Base-by-base conservation (phyloP, 2,113 vertebrate species). In the Pampusana beccarii region DNA sequence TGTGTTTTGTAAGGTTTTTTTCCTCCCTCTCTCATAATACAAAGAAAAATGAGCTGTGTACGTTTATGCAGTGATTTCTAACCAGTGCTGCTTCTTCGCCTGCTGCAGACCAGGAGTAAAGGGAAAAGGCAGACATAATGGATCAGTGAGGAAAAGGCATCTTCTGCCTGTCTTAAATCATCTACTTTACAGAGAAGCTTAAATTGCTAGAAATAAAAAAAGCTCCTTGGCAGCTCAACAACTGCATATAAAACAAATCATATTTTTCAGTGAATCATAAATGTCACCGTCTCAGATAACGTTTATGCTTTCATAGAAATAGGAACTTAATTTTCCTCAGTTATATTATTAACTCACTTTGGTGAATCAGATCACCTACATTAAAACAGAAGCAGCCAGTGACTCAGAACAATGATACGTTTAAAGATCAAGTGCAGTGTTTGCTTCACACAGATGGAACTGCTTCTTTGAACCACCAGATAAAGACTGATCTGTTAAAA, bases 111-210 rank as follows among this genome's bases (percentile, higher is more conserved):
- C 46, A 90, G 82, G 82, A 95, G 78, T 61, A 84, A 85, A 66
- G 72, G 57, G 78, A 91, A 94, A 80, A 94, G 82, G 96, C 94
- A 96, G 90, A 69, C 93, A 93, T 87, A 97, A 97, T 86, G 90
- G 86, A 95, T 95, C 89, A 70, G 95, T 86, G 82, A 97, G 78
- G 79, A 91, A 95, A 96, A 97, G 58, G 94, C 90, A 96, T 95
- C 93, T 96, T 95, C 85, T 97, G 87, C 95, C 95, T 93, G 82
- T 96, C 90, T 95, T 97, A 95, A 96, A 97, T 96, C 78, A 96
- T 97, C 90, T 94, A 44, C 84, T 96, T 90, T 91, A 75, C 88
- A 93, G 92, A 97, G 81, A 81, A 95, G 80, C 93, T 94, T 95
- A 97, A 97, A 96, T 89, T 89, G 80, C 91, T 97, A 73, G 88